phyloP scores from a whole-genome alignment of 2,797 vertebrate genomes.

The Spea hammondii region DNA sequence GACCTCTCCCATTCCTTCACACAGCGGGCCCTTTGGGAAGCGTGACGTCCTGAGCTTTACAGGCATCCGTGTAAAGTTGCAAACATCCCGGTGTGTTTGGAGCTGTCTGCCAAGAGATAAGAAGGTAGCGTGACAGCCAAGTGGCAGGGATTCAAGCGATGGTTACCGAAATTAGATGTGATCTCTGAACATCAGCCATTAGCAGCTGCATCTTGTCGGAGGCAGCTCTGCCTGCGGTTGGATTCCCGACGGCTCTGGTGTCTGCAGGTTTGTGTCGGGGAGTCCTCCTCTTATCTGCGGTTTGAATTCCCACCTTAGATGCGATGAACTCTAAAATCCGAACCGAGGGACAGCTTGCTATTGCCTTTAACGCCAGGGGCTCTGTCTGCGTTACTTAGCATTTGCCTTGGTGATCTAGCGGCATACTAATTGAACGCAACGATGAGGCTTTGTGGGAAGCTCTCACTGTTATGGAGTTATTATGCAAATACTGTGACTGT shows the following conservation, averaged over 20 bases:
- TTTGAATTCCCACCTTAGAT: slow-evolving; percentile 35
- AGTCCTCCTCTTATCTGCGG: slow-evolving; percentile 7
- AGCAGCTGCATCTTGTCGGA: slow-evolving; percentile 31
- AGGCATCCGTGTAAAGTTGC: slow-evolving; percentile 11
- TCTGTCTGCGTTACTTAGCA: slow-evolving; percentile 48
- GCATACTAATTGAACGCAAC: slow-evolving; percentile 43
- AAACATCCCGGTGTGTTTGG: slow-evolving; percentile 31
- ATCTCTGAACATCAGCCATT: slow-evolving; percentile 40
- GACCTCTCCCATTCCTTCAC: not conserved
- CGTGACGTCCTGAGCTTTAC: slow-evolving; percentile 26
- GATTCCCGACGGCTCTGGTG: not conserved
- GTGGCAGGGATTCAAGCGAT: slow-evolving; percentile 43
- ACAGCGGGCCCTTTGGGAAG: not conserved
- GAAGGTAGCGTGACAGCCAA: slow-evolving; percentile 32
- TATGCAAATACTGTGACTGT: too few species aligned
- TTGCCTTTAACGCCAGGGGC: slow-evolving; percentile 37
- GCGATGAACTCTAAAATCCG: slow-evolving; percentile 39
- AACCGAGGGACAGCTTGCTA: slow-evolving; percentile 29
- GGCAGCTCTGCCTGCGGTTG: not conserved
- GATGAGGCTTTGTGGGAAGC: slow-evolving; percentile 37
- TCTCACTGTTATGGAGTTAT: too few species aligned
- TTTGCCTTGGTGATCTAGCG: slow-evolving; percentile 30
- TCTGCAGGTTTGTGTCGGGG: not conserved
- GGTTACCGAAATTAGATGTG: slow-evolving; percentile 39
- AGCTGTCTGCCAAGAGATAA: slow-evolving; percentile 42